Base-by-base conservation (phyloP, 2,888 invertebrate genomes). In the Chorisops tibialis region DNA sequence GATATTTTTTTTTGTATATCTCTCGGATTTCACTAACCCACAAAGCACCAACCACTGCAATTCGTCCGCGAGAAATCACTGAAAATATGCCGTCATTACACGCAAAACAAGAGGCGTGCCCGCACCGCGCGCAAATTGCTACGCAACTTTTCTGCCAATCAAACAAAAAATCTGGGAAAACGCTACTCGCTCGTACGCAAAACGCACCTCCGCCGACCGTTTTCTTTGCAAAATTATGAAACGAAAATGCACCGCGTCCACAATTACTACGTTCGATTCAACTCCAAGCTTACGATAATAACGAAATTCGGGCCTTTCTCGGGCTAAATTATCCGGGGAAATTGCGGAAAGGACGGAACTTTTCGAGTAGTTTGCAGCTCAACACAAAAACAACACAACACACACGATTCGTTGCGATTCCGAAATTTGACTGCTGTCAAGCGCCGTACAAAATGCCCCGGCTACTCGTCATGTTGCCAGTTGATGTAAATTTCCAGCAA, bases 391-490 rank as follows among this genome's bases (percentile, higher is more conserved):
- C 11, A 19, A 4, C 9, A 18, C 43, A 16, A 18, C 16, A 2
- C 38, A 18, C 38, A 9, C 38, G 22, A 54, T 41, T 54, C 41
- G 22, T 7, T 41, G 7, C 39, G 16, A 48, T 54, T 41, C 54
- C 54, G 54, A 54, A 54, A 21, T 39, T 54, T 54, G 54, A 54
- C 54, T 54, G 54, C 54, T 41, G 54, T 41, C 54, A 54, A 16
- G 3, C 11, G 24, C 21, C 41, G 54, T 41, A 54, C 22, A 22
- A 14, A 41, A 54, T 54, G n/a, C n/a, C n/a, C n/a, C n/a, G n/a
- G n/a, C n/a, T n/a, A n/a, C n/a, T n/a, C n/a, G n/a, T n/a, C n/a
- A n/a, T n/a, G n/a, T n/a, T n/a, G n/a, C n/a, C n/a, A n/a, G n/a
- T n/a, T n/a, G n/a, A n/a, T n/a, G n/a, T n/a, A n/a, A n/a, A n/a